These are phyloP conservation scores for Adineta ricciae DNA, from an alignment of 2,888 invertebrate species.

Conservation along the genomic window DNA sequence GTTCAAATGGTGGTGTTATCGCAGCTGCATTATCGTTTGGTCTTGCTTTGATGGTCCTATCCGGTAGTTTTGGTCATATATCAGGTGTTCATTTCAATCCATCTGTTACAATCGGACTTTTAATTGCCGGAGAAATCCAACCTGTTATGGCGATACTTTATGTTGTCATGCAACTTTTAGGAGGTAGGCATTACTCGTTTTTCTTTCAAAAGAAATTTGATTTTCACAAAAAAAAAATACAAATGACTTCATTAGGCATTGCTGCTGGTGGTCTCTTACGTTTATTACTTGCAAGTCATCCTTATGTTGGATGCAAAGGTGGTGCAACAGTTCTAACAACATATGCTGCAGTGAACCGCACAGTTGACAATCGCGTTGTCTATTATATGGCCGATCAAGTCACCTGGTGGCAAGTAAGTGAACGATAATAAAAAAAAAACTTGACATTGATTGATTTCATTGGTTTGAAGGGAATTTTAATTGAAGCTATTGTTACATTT, in stretches of 20 bases:
- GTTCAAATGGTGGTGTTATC: neutral
- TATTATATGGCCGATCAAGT: neutral
- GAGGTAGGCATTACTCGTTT: neutral
- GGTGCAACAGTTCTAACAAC: neutral
- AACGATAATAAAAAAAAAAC: neutral
- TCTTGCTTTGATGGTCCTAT: neutral
- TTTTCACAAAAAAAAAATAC: neutral
- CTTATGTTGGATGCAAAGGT: neutral
- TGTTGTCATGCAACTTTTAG: constrained; percentile 13
- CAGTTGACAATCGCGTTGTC: no score
- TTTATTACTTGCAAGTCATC: neutral
- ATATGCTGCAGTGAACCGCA: neutral
- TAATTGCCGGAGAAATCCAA: constrained; percentile 12
- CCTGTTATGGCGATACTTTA: neutral
- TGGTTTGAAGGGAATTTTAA: neutral
- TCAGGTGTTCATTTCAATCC: constrained; percentile 18
- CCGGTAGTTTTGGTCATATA: constrained; percentile 13
- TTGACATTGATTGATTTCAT: no score
- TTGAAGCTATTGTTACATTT: constrained; percentile 16
- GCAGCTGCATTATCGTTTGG: neutral
- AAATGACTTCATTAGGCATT: neutral
- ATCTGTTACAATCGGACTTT: neutral
- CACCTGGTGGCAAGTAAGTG: neutral
- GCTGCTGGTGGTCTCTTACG: constrained; percentile 13
- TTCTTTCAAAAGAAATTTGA: neutral